phyloP scores from a whole-genome alignment of 2,888 invertebrate species.

The Elegia similella region DNA sequence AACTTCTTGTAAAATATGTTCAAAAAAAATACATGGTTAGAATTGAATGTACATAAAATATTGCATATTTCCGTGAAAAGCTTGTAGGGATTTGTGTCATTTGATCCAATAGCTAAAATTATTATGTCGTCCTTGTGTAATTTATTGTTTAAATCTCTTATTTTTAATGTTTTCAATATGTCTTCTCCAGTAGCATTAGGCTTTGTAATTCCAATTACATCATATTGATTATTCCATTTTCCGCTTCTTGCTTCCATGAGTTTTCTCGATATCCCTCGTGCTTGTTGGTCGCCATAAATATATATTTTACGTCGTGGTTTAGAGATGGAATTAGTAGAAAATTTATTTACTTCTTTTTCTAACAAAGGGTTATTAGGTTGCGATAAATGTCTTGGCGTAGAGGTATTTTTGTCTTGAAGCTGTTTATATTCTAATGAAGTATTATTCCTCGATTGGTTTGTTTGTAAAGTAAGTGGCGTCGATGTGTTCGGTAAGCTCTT shows the following conservation, averaged over 20 bases:
- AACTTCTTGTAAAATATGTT: neutral
- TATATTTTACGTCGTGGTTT: neutral
- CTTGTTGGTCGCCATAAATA: neutral
- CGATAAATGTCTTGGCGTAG: neutral
- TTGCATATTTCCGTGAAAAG: neutral
- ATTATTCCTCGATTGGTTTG: neutral
- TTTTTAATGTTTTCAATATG: neutral
- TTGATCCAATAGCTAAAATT: neutral
- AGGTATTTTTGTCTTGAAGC: neutral
- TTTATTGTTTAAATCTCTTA: neutral
- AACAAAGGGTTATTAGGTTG: neutral
- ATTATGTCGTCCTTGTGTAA: neutral
- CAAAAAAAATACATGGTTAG: neutral
- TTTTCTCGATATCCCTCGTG: neutral
- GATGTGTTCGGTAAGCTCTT: neutral
- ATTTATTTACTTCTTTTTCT: neutral
- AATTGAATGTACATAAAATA: neutral
- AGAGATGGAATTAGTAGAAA: neutral
- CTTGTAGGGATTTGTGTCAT: neutral
- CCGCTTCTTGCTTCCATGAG: neutral
- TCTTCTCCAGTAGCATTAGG: neutral
- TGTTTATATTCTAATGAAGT: neutral
- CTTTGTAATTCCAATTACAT: neutral
- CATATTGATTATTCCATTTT: neutral
- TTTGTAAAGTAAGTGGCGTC: neutral